Conservation (phyloP, 2,888 invertebrate species). For the Nemotelus nigrinus region DNA sequence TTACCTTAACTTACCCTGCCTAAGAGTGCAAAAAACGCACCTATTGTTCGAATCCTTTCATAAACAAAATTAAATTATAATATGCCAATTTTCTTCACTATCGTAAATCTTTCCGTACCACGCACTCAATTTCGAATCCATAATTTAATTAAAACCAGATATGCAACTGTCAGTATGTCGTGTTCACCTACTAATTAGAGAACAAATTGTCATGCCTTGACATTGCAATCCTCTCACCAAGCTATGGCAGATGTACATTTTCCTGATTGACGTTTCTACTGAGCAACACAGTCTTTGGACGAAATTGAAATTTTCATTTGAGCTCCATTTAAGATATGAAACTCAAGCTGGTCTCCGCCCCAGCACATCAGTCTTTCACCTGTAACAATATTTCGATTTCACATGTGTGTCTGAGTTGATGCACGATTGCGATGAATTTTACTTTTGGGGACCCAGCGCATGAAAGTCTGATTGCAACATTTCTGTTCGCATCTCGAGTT, state of each 20-base stretch:
- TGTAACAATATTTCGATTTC: constrained; percentile 42
- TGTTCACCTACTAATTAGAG: constrained; percentile 12
- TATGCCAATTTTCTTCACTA: no score
- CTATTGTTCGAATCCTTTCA: no score
- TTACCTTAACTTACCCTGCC: no score
- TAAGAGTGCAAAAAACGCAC: no score
- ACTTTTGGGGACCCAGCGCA: constrained; percentile 5
- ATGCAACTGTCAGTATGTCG: not conserved
- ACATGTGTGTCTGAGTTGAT: constrained; percentile 33
- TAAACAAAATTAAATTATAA: no score
- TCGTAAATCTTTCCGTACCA: no score
- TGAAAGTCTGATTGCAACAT: not conserved
- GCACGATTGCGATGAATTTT: not conserved
- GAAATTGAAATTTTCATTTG: constrained; percentile 22
- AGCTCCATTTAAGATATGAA: constrained; percentile 31
- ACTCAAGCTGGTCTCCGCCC: not conserved
- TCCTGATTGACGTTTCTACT: constrained; percentile 30
- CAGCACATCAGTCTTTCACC: constrained; percentile 29
- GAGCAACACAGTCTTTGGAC: constrained; percentile 26
- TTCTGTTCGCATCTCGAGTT: constrained; percentile 1
- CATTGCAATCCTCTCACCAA: not conserved
- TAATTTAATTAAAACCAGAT: constrained; percentile 8
- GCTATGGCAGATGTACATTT: constrained; percentile 7
- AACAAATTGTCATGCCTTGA: constrained; percentile 26
- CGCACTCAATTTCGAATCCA: no score